Conservation (phyloP, 2,888 invertebrate species). For the Celastrina argiolus region DNA sequence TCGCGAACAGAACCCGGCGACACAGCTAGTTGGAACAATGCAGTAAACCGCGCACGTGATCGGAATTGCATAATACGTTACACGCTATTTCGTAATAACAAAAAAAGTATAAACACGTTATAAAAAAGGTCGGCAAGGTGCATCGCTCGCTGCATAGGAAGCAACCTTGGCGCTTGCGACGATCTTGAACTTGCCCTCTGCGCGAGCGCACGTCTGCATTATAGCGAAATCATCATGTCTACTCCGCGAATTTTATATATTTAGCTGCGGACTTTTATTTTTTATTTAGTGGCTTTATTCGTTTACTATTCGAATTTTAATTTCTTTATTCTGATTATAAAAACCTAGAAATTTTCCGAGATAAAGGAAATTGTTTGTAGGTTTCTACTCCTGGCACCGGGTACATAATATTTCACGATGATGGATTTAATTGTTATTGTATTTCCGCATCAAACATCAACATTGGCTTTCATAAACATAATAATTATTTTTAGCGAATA, state of each 20-base stretch:
- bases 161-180: slow-evolving; percentile 61
- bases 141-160: slow-evolving; percentile 46
- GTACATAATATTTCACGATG: not conserved
- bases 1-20: slow-evolving; percentile 19
- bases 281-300: not conserved
- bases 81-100: slow-evolving; percentile 20
- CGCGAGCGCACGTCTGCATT: slow-evolving; percentile 31
- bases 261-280: not conserved
- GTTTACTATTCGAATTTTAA: not conserved
- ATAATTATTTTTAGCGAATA: not conserved
- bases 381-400: not conserved
- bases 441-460: not conserved
- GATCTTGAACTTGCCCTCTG: slow-evolving; percentile 69
- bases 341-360: not conserved
- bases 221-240: not conserved
- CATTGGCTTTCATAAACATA: not conserved
- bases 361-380: not conserved
- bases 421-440: not conserved
- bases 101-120: slow-evolving; percentile 23
- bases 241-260: not conserved
- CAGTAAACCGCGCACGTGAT: slow-evolving; percentile 18
- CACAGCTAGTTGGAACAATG: not conserved
- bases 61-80: slow-evolving; percentile 20
- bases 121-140: slow-evolving; percentile 19
- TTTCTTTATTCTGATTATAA: not conserved